phyloP scores from a whole-genome alignment of 2,888 invertebrate species.

The Drosophila birchii region DNA sequence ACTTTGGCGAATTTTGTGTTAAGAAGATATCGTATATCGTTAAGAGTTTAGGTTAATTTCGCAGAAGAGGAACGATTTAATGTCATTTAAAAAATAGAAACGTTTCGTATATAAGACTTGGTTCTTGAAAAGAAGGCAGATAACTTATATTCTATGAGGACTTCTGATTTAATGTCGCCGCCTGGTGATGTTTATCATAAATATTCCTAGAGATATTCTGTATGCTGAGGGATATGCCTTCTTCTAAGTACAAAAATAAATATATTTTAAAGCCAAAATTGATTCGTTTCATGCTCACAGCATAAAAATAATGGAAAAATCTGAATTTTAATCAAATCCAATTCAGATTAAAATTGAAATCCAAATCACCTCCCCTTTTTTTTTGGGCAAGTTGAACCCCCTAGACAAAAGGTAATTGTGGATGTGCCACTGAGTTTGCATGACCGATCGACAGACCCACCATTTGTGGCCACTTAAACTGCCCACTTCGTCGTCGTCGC shows the following conservation, averaged over 20 bases:
- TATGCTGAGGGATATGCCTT: no score
- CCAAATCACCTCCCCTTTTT: neutral
- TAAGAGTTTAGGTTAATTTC: neutral
- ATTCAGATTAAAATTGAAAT: neutral
- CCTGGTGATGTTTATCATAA: no score
- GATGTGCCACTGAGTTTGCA: conserved; percentile 24
- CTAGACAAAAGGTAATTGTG: conserved; percentile 27
- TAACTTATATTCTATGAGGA: no score
- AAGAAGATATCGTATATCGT: no score
- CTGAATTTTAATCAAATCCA: neutral
- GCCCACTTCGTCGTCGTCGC: conserved; percentile 29
- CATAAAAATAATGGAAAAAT: neutral
- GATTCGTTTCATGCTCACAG: neutral
- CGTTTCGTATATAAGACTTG: no score
- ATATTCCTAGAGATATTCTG: no score
- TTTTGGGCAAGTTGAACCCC: conserved; percentile 10
- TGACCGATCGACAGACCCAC: conserved; percentile 16
- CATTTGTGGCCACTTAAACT: conserved; percentile 52
- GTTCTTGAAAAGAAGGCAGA: no score
- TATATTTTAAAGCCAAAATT: neutral
- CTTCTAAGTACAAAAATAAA: neutral
- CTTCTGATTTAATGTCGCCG: no score
- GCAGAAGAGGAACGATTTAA: neutral
- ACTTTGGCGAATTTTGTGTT: neutral
- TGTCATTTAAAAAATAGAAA: neutral